Evolutionary conservation across 2,113 vertebrate genomes (phyloP).

Genomic region (Alectura lathami): DNA sequence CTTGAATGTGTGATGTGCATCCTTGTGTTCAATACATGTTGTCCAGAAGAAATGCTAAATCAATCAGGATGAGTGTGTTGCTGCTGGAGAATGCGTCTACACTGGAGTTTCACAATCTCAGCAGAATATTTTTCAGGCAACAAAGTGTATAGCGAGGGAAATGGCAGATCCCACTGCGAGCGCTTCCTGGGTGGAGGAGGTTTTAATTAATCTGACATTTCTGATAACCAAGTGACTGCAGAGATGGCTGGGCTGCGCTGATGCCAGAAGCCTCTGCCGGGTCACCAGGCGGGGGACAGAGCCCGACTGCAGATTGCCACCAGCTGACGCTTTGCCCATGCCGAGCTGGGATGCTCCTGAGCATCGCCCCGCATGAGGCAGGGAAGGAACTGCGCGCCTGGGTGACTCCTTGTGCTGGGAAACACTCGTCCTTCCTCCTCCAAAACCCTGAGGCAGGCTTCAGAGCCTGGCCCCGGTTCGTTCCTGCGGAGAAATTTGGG

Average conservation of each 20-base stretch:
- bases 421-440: not conserved
- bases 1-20: rapidly evolving
- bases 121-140: not conserved
- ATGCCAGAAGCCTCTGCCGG: not conserved
- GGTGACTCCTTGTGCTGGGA: rapidly evolving
- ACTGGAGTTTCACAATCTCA: not conserved
- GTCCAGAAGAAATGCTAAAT: not conserved
- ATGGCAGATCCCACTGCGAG: not conserved
- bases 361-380: not conserved
- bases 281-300: not conserved
- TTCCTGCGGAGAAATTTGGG: not conserved
- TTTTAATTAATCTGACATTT: conserved; percentile 10
- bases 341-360: not conserved
- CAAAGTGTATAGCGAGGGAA: not conserved
- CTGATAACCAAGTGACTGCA: not conserved
- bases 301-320: not conserved
- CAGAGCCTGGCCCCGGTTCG: rapidly evolving
- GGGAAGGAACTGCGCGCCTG: not conserved
- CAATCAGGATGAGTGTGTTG: not conserved
- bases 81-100: not conserved
- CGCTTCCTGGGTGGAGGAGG: not conserved
- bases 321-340: not conserved
- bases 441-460: not conserved
- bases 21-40: rapidly evolving
- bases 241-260: not conserved